Evolutionary conservation across 92 coral and sea anemone species (phyloP), one percentile per base, ranked within the genome.

Genomic region (Meandrina meandrites): DNA sequence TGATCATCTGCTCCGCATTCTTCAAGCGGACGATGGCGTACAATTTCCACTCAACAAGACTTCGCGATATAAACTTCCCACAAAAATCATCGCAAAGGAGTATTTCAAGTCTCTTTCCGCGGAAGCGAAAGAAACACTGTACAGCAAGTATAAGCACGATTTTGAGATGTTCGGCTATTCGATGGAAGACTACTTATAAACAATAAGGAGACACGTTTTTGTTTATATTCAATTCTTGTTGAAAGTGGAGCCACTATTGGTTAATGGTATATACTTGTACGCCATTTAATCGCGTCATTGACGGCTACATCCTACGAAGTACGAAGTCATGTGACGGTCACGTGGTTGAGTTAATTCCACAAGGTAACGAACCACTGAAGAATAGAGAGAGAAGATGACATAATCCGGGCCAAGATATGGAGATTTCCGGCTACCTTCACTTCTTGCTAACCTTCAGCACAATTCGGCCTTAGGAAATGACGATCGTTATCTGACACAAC

Each of bases 161-260:
- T 97, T 97, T 68, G 88, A 95, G 68, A 87, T 97, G 98, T 97
- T 97, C 88, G 98, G 99, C 4, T 97, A 97, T 79, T 92, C 94
- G 32, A 92, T 86, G 48, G 89, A 86, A 22, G 94, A 94, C 22
- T 94, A 87, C 78, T 42, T 87, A 12, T 86, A 67, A 80, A 17
- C 73, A 14, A 30, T 69, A 19, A 57, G 22, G 60, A 8, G 30
- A 75, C 8, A 47, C 0, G 28, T 47, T 18, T 58, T 57, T 2
- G 0, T 28, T 36, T 22, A 0, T 19, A 24, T 14, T 18, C 14
- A 24, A 34, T 22, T 15, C 19, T 28, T 21, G 22, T 17, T 10
- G 16, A n/a, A 37, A 57, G 47, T 42, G 13, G 30, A 27, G 37
- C 24, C 37, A 14, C n/a, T 24, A 24, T 71, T 4, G 78, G 10